Evolutionary conservation across 2,797 vertebrate species (phyloP).

Genomic region (Galaxias olidus): DNA sequence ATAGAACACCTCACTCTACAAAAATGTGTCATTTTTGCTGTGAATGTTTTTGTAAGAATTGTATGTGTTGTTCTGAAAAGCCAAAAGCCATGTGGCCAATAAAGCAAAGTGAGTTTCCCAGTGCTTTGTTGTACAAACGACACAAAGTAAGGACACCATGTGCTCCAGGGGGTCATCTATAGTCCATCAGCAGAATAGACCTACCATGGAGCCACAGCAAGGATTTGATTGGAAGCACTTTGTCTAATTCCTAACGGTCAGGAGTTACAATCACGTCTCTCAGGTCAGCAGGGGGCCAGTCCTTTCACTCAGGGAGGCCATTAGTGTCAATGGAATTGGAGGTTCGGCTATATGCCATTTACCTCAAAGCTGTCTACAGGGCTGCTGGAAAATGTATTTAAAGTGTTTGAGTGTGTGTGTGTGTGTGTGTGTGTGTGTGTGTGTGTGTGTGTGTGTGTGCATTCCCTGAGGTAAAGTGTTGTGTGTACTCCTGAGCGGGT

Average conservation of each 20-base stretch:
- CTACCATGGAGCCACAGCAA: conserved; percentile 1
- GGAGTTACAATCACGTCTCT: background rate
- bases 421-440: background rate
- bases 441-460: background rate
- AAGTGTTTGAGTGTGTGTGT: no score
- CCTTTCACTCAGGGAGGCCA: background rate
- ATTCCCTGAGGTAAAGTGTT: background rate
- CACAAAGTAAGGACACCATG: conserved; percentile 17
- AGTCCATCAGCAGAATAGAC: conserved; percentile 28
- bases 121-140: background rate
- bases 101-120: background rate
- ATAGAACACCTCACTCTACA: background rate
- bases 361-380: background rate
- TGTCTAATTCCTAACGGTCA: background rate
- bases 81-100: background rate
- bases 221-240: background rate
- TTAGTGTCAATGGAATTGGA: background rate
- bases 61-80: background rate
- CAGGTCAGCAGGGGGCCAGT: background rate
- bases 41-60: background rate
- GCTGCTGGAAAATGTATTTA: no score
- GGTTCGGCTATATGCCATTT: background rate
- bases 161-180: background rate
- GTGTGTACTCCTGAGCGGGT: conserved; percentile 47
- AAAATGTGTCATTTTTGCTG: background rate